phyloP scores from a whole-genome alignment of 2,888 invertebrate genomes.

The Rhagium mordax region DNA sequence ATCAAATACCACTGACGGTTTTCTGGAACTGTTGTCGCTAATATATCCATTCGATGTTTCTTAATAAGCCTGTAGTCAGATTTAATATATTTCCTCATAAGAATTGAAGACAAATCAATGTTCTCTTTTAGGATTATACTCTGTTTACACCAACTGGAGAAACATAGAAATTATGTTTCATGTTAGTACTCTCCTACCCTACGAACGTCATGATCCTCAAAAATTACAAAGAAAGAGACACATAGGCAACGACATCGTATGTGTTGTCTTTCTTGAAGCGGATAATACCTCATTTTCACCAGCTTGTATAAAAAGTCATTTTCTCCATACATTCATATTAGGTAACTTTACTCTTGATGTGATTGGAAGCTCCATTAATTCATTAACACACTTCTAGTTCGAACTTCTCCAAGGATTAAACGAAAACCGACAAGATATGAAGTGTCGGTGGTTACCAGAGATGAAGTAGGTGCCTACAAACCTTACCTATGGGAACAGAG shows the following conservation, averaged over 20 bases:
- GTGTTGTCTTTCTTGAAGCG: conserved; percentile 94
- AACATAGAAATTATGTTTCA: conserved; percentile 97
- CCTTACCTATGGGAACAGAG: conserved; percentile 97
- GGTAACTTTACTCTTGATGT: conserved; percentile 68
- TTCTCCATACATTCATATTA: conserved; percentile 93
- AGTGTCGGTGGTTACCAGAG: conserved; percentile 93
- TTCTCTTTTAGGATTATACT: conserved; percentile 80
- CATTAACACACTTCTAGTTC: conserved; percentile 73
- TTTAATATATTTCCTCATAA: not conserved
- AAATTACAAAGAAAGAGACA: conserved; percentile 94
- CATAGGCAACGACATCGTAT: conserved; percentile 95
- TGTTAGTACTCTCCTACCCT: conserved; percentile 91
- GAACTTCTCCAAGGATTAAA: conserved; percentile 90
- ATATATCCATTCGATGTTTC: too few relatives aligned
- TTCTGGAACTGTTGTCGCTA: too few relatives aligned
- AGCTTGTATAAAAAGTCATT: conserved; percentile 95
- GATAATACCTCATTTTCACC: conserved; percentile 95
- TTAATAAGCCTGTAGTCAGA: too few relatives aligned
- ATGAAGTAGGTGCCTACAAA: conserved; percentile 96
- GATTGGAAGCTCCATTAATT: conserved; percentile 18
- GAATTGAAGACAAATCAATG: not conserved
- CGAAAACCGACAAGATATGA: conserved; percentile 91
- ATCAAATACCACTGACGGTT: too few relatives aligned
- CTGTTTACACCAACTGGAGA: conserved; percentile 94
- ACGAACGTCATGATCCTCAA: conserved; percentile 93